Conservation (phyloP, 1,140 invertebrate genomes). For the Portunus trituberculatus region DNA sequence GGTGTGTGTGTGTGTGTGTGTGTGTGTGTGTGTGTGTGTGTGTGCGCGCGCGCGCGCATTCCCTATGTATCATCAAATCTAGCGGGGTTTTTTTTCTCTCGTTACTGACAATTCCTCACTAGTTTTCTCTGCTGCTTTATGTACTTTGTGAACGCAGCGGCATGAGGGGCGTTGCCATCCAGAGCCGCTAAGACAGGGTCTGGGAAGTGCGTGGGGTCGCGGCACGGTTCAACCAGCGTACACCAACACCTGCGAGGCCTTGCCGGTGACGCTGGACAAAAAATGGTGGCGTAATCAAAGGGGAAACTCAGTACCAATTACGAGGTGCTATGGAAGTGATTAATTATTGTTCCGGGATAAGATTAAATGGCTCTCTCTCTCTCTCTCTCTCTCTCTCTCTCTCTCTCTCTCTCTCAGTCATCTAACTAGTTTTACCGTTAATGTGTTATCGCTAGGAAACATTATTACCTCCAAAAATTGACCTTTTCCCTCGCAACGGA, state of each 20-base stretch:
- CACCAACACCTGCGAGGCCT: not conserved
- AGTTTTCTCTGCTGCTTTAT: no score
- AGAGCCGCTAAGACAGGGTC: no score
- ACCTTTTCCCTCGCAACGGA: no score
- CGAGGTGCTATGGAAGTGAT: not conserved
- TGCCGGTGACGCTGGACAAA: not conserved
- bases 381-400: conserved; percentile 20
- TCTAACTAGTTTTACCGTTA: not conserved
- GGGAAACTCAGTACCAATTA: not conserved
- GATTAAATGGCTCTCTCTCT: conserved; percentile 11
- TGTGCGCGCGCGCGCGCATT: not conserved
- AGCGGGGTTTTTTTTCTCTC: no score
- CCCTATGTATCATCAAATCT: not conserved
- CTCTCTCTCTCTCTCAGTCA: not conserved
- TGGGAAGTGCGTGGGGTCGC: no score
- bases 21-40: conserved; percentile 6
- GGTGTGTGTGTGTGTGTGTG: not conserved
- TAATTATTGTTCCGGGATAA: not conserved
- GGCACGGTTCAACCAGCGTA: no score
- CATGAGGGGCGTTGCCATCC: no score
- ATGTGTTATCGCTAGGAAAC: no score
- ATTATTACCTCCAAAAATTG: no score
- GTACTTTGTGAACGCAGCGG: no score
- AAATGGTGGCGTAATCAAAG: not conserved
- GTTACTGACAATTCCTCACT: no score